A percentile compares a stretch with the other conserved stretches of the same genome.
phyloP scores from a whole-genome alignment of 1,140 invertebrate genomes.

The Eriosoma lanigerum region DNA sequence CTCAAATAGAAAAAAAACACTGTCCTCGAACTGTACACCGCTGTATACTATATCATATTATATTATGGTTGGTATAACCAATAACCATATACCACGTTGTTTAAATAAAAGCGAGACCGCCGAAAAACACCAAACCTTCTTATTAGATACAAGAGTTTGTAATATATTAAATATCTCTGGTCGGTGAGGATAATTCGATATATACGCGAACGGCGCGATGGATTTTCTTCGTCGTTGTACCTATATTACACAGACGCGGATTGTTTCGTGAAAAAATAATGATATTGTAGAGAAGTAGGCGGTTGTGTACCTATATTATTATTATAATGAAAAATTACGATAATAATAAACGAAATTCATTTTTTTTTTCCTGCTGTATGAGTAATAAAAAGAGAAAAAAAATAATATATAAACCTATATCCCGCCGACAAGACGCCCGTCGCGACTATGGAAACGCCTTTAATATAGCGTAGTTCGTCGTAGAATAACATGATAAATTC shows the following conservation, averaged over 20 bases:
- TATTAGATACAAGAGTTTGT: not conserved
- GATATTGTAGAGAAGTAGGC: not conserved
- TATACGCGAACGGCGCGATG: too few relatives aligned
- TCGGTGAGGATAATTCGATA: too few relatives aligned
- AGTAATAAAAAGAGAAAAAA: too few relatives aligned
- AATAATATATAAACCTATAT: not conserved
- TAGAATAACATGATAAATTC: not conserved
- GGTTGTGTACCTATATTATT: not conserved
- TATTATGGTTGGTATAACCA: too few relatives aligned
- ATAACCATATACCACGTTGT: not conserved
- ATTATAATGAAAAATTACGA: not conserved
- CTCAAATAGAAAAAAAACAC: not conserved
- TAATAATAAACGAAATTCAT: not conserved
- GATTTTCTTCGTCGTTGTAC: too few relatives aligned
- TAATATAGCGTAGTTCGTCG: not conserved
- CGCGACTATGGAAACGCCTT: constrained; percentile 1
- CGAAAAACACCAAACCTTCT: not conserved
- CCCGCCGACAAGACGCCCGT: not conserved
- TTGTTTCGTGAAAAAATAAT: not conserved
- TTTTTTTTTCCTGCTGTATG: not conserved
- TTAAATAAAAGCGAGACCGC: not conserved
- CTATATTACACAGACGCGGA: too few relatives aligned
- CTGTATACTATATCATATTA: too few relatives aligned
- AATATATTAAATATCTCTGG: too few relatives aligned
- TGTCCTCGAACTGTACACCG: not conserved